These are phyloP conservation scores for Allolobophora icterica DNA, from an alignment of 2,888 invertebrate genomes.

Conservation along the genomic window DNA sequence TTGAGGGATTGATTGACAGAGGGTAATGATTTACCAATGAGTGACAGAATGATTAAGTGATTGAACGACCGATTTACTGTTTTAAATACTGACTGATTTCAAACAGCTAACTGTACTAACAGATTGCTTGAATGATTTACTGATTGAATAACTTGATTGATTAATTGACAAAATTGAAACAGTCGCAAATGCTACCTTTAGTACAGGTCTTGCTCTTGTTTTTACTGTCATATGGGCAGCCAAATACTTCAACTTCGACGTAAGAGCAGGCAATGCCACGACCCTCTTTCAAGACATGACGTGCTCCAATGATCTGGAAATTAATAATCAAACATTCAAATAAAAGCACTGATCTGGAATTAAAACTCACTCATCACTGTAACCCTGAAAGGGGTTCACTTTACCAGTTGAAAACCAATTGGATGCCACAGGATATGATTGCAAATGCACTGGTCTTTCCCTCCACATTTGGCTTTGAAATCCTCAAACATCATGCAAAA, in stretches of 20 bases:
- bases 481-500: neutral
- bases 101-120: neutral
- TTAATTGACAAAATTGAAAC: neutral
- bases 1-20: neutral
- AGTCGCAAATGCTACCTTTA: constrained; percentile 53
- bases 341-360: neutral
- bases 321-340: neutral
- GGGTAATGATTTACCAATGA: neutral
- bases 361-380: neutral
- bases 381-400: no score
- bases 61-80: no score
- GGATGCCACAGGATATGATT: no score
- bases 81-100: neutral
- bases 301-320: constrained; percentile 78
- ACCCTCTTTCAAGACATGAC: constrained; percentile 82
- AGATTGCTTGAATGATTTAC: neutral
- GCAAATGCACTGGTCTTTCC: no score
- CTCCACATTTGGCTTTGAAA: neutral
- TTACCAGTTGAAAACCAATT: neutral
- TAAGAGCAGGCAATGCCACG: constrained; percentile 84
- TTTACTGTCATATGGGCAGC: constrained; percentile 84
- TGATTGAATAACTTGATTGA: neutral
- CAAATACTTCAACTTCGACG: constrained; percentile 89
- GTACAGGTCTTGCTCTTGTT: constrained; percentile 84
- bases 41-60: neutral